Percentiles rank a stretch among this genome's conserved stretches.
These are phyloP conservation scores for Antheraea mylitta DNA, from an alignment of 1,140 invertebrate species.

Conservation along the genomic window DNA sequence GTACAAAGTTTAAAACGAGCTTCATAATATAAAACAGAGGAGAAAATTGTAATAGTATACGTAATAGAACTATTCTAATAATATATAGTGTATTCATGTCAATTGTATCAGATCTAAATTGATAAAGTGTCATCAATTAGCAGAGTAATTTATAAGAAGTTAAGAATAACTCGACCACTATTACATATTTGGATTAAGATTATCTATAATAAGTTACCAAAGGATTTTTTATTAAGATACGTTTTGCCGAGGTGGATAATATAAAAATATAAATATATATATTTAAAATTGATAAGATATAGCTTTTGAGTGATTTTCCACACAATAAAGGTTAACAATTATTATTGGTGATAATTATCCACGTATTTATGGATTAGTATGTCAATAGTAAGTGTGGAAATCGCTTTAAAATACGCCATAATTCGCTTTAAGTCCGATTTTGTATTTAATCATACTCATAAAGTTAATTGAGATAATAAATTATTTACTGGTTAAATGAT, in stretches of 20 bases:
- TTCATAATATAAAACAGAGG: slow-evolving; percentile 20
- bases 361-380: no score
- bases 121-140: background rate
- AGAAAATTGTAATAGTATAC: slow-evolving; percentile 16
- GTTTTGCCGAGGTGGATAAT: slow-evolving; percentile 20
- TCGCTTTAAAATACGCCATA: slow-evolving; percentile 37
- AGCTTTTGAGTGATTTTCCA: background rate
- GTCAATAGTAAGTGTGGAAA: slow-evolving; percentile 16
- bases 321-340: background rate
- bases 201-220: slow-evolving; percentile 69
- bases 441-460: slow-evolving; percentile 63
- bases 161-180: slow-evolving; percentile 21
- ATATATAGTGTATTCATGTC: background rate
- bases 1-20: slow-evolving; percentile 51
- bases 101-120: background rate
- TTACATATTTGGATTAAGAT: slow-evolving; percentile 25
- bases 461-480: slow-evolving; percentile 57
- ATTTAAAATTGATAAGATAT: slow-evolving; percentile 18
- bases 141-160: slow-evolving; percentile 4
- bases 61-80: background rate
- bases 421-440: slow-evolving; percentile 38
- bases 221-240: slow-evolving; percentile 60
- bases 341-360: no score
- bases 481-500: slow-evolving; percentile 45
- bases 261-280: slow-evolving; percentile 25